A percentile compares a stretch with the other conserved stretches of the same genome.
These are phyloP conservation scores for Deroplatys truncata DNA, from an alignment of 2,888 invertebrate species.

Conservation along the genomic window DNA sequence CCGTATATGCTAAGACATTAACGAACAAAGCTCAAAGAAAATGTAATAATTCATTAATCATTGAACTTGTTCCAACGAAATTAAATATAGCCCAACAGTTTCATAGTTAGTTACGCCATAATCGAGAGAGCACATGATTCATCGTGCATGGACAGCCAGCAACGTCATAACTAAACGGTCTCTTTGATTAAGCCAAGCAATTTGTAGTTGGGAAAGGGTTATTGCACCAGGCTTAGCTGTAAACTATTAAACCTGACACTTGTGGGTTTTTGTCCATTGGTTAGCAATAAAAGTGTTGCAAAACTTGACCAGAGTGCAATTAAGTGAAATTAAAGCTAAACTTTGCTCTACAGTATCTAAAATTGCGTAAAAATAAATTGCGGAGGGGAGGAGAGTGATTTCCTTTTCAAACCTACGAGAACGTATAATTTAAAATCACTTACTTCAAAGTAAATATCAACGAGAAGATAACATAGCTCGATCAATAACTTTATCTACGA, in stretches of 20 bases:
- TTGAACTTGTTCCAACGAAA: too few species aligned
- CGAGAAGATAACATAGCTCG: too few species aligned
- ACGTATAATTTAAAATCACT: background rate
- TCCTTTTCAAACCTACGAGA: background rate
- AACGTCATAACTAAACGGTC: background rate
- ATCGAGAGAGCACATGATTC: background rate
- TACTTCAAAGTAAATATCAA: background rate
- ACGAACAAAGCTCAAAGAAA: too few species aligned
- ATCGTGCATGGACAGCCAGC: background rate
- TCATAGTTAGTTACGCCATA: too few species aligned
- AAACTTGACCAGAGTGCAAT: background rate
- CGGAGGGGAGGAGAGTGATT: background rate
- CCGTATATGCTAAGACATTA: too few species aligned
- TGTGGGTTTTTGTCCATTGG: too few species aligned
- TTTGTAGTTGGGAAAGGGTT: background rate
- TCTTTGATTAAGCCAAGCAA: background rate
- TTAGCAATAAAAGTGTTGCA: background rate
- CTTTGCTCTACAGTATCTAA: background rate
- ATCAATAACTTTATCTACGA: too few species aligned
- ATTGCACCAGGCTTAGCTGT: background rate
- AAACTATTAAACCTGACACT: background rate
- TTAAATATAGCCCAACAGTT: too few species aligned
- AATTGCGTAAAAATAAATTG: background rate
- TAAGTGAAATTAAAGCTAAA: background rate
- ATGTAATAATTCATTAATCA: too few species aligned